Percentiles rank a stretch among this genome's conserved stretches.
These are phyloP conservation scores for Halocynthia aurantium DNA, from an alignment of 23 tunicate genomes.

Conservation along the genomic window DNA sequence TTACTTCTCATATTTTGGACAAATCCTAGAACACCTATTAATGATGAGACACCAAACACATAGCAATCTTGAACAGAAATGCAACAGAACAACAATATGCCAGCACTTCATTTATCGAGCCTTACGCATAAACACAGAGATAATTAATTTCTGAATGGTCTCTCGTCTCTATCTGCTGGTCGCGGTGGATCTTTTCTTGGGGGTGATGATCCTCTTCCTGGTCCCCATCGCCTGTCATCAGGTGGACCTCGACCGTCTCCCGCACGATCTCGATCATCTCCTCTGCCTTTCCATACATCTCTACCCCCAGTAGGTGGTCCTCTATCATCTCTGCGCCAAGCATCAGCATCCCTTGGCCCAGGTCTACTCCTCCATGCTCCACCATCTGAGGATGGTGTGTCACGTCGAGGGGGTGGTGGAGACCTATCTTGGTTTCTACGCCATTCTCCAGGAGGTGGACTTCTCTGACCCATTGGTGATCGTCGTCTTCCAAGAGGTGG, in stretches of 20 bases:
- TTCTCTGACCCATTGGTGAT: constrained; percentile 42
- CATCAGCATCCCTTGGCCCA: constrained; percentile 1
- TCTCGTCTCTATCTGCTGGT: background rate
- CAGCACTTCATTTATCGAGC: too few species aligned
- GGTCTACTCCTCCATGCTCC: constrained; percentile 1
- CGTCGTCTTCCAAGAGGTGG: constrained; percentile 70
- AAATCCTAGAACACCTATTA: too few species aligned
- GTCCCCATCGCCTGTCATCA: constrained; percentile 13
- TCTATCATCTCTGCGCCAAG: constrained; percentile 5
- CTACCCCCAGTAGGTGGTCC: constrained; percentile 4
- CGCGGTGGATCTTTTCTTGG: constrained; percentile 3
- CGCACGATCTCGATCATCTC: constrained; percentile 7
- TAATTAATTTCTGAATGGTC: too few species aligned
- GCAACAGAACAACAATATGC: too few species aligned
- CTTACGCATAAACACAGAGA: too few species aligned
- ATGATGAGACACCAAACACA: too few species aligned
- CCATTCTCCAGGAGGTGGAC: constrained; percentile 29
- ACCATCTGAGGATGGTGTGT: background rate
- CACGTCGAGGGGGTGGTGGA: background rate
- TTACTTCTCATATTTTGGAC: too few species aligned
- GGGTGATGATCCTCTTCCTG: constrained; percentile 18
- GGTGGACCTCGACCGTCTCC: constrained; percentile 7
- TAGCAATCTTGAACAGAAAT: too few species aligned
- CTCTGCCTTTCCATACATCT: constrained; percentile 16
- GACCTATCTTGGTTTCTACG: constrained; percentile 23